Conservation (phyloP, 2,888 invertebrate genomes). For the Dorcus parallelipipedus region DNA sequence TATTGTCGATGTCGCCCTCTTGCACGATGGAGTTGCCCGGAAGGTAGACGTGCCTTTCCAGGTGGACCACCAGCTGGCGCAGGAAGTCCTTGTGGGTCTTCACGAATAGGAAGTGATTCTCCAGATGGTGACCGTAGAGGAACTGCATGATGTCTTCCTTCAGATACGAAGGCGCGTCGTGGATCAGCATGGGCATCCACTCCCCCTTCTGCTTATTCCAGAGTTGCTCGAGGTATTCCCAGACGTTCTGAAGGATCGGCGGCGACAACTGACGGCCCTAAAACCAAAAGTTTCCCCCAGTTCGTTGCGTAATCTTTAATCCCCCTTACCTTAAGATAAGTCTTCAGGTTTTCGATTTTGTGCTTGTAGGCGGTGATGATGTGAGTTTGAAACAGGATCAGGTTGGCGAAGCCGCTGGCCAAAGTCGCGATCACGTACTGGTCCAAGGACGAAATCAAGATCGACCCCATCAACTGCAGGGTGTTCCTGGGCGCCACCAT, state of each 20-base stretch:
- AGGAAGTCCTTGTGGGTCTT: conserved; percentile 51
- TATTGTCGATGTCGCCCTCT: conserved; percentile 54
- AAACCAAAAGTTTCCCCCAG: not conserved
- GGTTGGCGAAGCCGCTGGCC: conserved; percentile 19
- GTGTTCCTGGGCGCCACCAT: conserved; percentile 10
- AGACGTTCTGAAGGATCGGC: conserved; percentile 50
- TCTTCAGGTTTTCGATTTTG: conserved; percentile 17
- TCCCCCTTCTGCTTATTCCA: conserved; percentile 55
- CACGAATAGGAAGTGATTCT: conserved; percentile 51
- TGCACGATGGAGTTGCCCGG: conserved; percentile 55
- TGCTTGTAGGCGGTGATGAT: conserved; percentile 19
- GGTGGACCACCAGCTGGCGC: conserved; percentile 52
- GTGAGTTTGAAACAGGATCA: conserved; percentile 16
- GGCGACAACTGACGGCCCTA: conserved; percentile 20
- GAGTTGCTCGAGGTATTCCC: conserved; percentile 53
- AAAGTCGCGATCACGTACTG: conserved; percentile 11
- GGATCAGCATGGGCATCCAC: conserved; percentile 42
- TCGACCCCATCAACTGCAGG: conserved; percentile 6
- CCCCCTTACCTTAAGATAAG: conserved; percentile 17
- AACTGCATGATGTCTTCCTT: conserved; percentile 50
- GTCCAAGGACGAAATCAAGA: conserved; percentile 5
- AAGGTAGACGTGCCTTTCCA: conserved; percentile 54
- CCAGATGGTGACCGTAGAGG: conserved; percentile 51
- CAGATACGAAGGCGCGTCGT: conserved; percentile 17
- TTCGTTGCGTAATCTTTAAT: too few species aligned